Conservation (phyloP, 1,140 invertebrate species). For the Episyrphus balteatus region DNA sequence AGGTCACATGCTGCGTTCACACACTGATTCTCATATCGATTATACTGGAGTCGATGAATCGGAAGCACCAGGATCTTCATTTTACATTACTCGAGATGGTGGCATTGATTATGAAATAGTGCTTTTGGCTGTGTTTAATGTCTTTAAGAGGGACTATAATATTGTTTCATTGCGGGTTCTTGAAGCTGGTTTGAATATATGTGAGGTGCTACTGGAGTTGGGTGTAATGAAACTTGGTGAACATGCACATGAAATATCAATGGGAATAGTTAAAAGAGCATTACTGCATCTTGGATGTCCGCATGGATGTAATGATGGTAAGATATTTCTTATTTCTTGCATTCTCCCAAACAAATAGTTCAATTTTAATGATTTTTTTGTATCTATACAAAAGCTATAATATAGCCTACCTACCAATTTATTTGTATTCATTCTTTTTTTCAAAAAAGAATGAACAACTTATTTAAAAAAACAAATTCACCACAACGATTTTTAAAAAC, state of each 20-base stretch:
- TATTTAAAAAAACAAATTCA: too few relatives aligned
- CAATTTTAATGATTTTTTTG: too few relatives aligned
- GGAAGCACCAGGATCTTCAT: conserved; percentile 78
- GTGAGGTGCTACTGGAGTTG: conserved; percentile 81
- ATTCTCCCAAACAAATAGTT: neutral
- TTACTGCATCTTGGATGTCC: conserved; percentile 84
- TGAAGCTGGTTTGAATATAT: conserved; percentile 79
- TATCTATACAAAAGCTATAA: neutral
- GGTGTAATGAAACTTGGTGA: conserved; percentile 61
- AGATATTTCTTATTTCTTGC: conserved; percentile 1
- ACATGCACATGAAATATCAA: conserved; percentile 39
- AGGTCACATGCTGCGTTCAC: conserved; percentile 62
- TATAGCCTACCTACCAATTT: too few relatives aligned
- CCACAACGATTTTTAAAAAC: too few relatives aligned
- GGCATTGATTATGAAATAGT: conserved; percentile 86
- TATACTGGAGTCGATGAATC: conserved; percentile 68
- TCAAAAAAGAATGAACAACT: too few relatives aligned
- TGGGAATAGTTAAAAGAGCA: conserved; percentile 52
- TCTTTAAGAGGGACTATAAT: conserved; percentile 62
- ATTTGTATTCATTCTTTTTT: too few relatives aligned
- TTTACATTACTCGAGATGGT: conserved; percentile 91
- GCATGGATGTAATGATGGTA: conserved; percentile 59
- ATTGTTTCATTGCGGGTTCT: conserved; percentile 72
- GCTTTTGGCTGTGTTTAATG: conserved; percentile 75
- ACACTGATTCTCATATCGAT: conserved; percentile 89